These are phyloP conservation scores for Muschampia plurimacula DNA, from an alignment of 2,888 invertebrate genomes.

Conservation along the genomic window DNA sequence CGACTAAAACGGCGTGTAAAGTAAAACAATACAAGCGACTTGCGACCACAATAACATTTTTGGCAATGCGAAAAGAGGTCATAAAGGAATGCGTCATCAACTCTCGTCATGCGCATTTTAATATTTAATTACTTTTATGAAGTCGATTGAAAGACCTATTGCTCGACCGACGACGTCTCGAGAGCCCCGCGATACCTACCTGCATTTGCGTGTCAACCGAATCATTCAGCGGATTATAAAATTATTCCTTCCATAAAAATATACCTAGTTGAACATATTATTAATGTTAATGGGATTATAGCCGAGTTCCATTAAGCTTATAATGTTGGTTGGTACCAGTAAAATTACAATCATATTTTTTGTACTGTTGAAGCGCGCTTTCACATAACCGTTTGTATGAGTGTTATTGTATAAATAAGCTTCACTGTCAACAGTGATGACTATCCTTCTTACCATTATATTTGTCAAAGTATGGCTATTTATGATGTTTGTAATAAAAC, in stretches of 20 bases:
- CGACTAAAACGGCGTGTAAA: neutral
- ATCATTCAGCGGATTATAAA: too few species aligned
- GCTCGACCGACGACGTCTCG: too few species aligned
- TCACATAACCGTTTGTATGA: slow-evolving; percentile 16
- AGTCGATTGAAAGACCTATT: too few species aligned
- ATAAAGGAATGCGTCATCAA: slow-evolving; percentile 34
- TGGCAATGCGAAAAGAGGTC: slow-evolving; percentile 29
- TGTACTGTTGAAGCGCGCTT: slow-evolving; percentile 37
- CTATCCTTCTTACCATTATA: too few species aligned
- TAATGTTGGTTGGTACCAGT: slow-evolving; percentile 63
- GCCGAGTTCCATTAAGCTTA: slow-evolving; percentile 67
- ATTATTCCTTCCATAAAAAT: slow-evolving; percentile 62
- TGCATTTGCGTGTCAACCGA: too few species aligned
- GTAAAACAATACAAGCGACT: neutral
- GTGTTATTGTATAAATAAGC: neutral
- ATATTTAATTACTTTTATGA: too few species aligned
- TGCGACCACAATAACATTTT: slow-evolving; percentile 29
- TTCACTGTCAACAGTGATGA: neutral
- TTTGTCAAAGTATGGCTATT: too few species aligned
- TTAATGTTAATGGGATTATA: slow-evolving; percentile 72
- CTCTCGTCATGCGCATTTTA: slow-evolving; percentile 36
- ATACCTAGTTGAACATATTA: slow-evolving; percentile 61
- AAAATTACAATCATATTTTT: slow-evolving; percentile 61
- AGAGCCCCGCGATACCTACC: too few species aligned
- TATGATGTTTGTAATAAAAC: too few species aligned